Conservation (phyloP, 2,113 vertebrate genomes). For the Phalacrocorax pelagicus region DNA sequence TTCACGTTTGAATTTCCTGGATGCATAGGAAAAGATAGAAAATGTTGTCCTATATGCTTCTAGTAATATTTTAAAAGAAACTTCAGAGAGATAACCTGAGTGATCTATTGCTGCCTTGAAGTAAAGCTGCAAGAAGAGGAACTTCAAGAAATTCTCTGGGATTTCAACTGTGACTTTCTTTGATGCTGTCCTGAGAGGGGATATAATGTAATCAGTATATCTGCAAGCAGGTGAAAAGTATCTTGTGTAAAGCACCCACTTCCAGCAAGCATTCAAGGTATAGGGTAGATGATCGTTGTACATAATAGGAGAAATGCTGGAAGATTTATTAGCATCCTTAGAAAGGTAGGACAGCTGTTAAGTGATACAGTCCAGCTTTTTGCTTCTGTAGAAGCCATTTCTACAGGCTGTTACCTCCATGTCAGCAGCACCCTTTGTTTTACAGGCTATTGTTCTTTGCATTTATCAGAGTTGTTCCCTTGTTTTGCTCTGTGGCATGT, state of each 20-base stretch:
- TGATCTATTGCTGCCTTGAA: background rate
- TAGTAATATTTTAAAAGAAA: background rate
- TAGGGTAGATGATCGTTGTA: background rate
- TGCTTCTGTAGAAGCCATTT: background rate
- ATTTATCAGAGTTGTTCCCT: background rate
- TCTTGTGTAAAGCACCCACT: background rate
- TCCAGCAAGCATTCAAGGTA: background rate
- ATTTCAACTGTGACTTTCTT: background rate
- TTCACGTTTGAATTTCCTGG: background rate
- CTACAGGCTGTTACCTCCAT: background rate
- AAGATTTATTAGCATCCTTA: background rate
- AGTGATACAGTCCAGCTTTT: background rate
- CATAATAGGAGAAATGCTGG: background rate
- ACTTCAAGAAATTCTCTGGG: background rate
- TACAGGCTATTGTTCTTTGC: background rate
- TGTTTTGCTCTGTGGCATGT: background rate
- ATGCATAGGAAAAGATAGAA: background rate
- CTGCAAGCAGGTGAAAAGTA: background rate
- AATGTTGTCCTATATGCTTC: background rate
- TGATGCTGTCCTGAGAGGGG: background rate
- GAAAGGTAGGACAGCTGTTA: background rate
- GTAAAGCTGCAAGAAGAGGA: background rate
- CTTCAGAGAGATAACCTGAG: background rate
- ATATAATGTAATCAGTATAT: background rate
- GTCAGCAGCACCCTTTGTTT: background rate